These are phyloP conservation scores for Drosophila athabasca DNA, from an alignment of 1,140 invertebrate genomes.

Conservation along the genomic window DNA sequence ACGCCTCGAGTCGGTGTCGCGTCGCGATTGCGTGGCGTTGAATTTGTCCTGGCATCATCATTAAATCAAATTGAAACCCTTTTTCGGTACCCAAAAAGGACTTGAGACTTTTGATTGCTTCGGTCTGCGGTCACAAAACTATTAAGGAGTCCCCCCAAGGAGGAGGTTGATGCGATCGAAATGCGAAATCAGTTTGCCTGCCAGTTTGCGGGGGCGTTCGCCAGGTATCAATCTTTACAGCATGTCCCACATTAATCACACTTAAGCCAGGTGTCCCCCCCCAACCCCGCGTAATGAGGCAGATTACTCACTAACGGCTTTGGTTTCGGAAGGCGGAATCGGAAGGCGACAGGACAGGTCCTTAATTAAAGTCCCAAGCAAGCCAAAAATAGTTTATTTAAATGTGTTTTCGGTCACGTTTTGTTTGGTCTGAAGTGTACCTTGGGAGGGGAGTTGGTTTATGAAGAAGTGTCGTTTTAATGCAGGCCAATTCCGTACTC, in stretches of 20 bases:
- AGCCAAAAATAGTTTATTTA: conserved; percentile 51
- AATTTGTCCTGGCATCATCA: conserved; percentile 77
- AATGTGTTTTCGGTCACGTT: conserved; percentile 7
- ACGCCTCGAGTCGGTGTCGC: conserved; percentile 10
- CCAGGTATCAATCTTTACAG: conserved; percentile 58
- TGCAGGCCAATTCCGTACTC: no score
- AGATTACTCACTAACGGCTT: conserved; percentile 45
- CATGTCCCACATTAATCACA: conserved; percentile 72
- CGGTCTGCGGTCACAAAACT: conserved; percentile 54
- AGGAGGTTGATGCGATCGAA: conserved; percentile 18
- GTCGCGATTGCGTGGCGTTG: conserved; percentile 60
- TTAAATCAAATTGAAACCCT: conserved; percentile 81
- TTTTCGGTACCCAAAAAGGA: conserved; percentile 64
- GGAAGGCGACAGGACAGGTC: conserved; percentile 19
- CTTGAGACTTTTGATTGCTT: conserved; percentile 73
- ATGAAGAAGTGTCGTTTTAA: no score
- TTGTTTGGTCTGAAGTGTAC: no score
- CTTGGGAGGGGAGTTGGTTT: no score
- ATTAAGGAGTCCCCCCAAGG: conserved; percentile 24
- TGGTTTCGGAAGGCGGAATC: conserved; percentile 12
- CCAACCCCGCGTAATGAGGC: conserved; percentile 51
- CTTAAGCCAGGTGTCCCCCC: conserved; percentile 48
- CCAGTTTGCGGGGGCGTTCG: conserved; percentile 17
- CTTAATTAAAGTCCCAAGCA: conserved; percentile 59
- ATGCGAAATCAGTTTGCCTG: conserved; percentile 47